phyloP scores from a whole-genome alignment of 2,888 invertebrate genomes.

The Ceriagrion tenellum region DNA sequence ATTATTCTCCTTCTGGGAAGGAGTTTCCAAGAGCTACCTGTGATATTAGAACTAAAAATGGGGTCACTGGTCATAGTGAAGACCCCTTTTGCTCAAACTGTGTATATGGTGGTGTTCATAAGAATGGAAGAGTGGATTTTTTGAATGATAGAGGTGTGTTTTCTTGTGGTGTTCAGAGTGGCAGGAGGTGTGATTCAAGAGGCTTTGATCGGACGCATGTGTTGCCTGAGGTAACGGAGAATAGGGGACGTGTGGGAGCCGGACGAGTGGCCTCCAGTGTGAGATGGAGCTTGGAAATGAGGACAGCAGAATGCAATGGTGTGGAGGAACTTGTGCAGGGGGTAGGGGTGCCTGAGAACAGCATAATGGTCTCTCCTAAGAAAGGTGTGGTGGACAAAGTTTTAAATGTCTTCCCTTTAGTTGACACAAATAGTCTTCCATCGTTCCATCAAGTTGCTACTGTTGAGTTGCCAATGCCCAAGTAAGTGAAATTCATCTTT shows the following conservation, averaged over 20 bases:
- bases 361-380: background rate
- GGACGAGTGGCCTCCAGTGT: background rate
- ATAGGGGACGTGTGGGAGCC: background rate
- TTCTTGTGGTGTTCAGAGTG: background rate
- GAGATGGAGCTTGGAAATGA: background rate
- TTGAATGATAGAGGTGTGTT: background rate
- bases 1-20: background rate
- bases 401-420: conserved; percentile 35
- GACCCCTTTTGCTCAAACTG: background rate
- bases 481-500: conserved; percentile 74
- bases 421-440: conserved; percentile 65
- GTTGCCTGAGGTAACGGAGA: background rate
- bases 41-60: background rate
- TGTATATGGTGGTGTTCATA: background rate
- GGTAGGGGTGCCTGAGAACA: background rate
- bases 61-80: background rate
- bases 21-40: background rate
- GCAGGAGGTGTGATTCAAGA: background rate
- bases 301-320: conserved; percentile 39
- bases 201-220: conserved; percentile 24
- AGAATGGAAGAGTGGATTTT: background rate
- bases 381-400: background rate
- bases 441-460: conserved; percentile 74
- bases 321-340: conserved; percentile 42
- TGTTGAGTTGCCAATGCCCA: conserved; percentile 82